Evolutionary conservation across 2,797 vertebrate species (phyloP).

Genomic region (Rhinogobio ventralis): DNA sequence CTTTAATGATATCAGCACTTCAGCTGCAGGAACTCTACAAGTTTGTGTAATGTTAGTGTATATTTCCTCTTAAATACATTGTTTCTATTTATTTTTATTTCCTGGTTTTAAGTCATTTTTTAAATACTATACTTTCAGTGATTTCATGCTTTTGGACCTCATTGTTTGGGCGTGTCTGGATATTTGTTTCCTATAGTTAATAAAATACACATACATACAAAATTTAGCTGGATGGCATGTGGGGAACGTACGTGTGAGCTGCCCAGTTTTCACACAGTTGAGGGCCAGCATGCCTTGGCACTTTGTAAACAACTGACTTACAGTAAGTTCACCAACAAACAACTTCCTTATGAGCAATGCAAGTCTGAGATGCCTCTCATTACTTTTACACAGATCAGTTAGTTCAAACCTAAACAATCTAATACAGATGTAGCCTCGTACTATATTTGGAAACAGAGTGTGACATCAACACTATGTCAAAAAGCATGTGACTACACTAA

Average conservation of each 20-base stretch:
- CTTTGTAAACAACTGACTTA: conserved; percentile 10
- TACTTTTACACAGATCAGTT: neutral
- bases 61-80: too few relatives aligned
- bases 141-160: too few relatives aligned
- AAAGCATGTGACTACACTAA: conserved; percentile 16
- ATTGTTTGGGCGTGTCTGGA: too few relatives aligned
- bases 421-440: neutral
- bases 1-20: too few relatives aligned
- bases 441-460: conserved; percentile 1
- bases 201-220: neutral
- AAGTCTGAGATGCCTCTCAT: neutral
- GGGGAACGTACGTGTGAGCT: neutral
- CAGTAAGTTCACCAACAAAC: neutral
- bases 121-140: too few relatives aligned
- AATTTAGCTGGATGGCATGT: neutral
- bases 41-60: too few relatives aligned
- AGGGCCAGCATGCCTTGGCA: neutral
- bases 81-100: too few relatives aligned
- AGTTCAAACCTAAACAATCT: neutral
- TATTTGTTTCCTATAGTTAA: too few relatives aligned
- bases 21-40: too few relatives aligned
- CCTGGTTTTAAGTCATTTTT: too few relatives aligned
- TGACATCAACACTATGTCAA: neutral
- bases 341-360: neutral
- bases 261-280: neutral